A percentile compares a stretch with the other conserved stretches of the same genome.
phyloP scores from a whole-genome alignment of 2,113 vertebrate genomes.

The Aix galericulata region DNA sequence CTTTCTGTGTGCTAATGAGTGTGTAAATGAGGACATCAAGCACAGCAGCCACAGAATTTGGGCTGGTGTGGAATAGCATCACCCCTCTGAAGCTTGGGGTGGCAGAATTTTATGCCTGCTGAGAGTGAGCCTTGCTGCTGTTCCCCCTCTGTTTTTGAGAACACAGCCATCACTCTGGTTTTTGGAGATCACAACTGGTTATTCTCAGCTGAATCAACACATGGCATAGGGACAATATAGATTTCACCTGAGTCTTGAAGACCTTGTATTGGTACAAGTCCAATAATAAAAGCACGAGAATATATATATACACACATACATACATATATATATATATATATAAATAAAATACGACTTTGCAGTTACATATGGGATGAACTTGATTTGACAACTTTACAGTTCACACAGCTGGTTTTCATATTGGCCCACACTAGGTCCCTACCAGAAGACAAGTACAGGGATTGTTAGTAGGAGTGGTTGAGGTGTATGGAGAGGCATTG shows the following conservation, averaged over 20 bases:
- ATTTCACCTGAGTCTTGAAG: not conserved
- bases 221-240: not conserved
- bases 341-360: not conserved
- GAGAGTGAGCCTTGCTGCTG: not conserved
- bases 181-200: not conserved
- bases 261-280: not conserved
- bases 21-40: not conserved
- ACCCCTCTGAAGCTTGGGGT: not conserved
- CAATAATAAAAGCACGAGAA: not conserved
- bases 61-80: not conserved
- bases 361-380: not conserved
- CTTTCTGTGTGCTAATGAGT: not conserved
- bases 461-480: not conserved
- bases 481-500: not conserved
- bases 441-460: not conserved
- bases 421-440: not conserved
- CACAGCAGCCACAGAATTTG: not conserved
- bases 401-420: not conserved
- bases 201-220: not conserved
- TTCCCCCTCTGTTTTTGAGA: not conserved
- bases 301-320: not conserved
- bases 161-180: fast-evolving
- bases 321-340: no score
- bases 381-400: not conserved
- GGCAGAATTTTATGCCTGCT: not conserved